Base-by-base conservation (phyloP, 2,888 invertebrate species). In the Drosophila quinaria region DNA sequence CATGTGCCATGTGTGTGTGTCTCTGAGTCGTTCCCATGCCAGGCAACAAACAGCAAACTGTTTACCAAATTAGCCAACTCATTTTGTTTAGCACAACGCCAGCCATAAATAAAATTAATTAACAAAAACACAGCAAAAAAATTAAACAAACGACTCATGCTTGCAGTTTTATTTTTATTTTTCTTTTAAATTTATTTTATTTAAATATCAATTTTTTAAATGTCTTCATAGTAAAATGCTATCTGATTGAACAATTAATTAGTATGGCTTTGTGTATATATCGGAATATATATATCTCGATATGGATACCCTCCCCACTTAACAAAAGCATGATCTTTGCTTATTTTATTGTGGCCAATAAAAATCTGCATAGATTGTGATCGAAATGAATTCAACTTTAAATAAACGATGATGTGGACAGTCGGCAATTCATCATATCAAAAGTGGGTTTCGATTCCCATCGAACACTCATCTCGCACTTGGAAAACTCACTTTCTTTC, bases 171-270 rank as follows among this genome's bases (percentile, higher is more conserved):
- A 33, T 58, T 37, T 58, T 29, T 56, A 35, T 60, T 55, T 33
- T 68, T 67, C 35, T 63, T 37, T 66, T 39, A 39, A 78, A 80
- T 84, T 70, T 70, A 75, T 87, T 88, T 74, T 55, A 65, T 83
- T 90, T 71, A 86, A 78, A 82, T 80, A 85, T 78, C 75, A 69
- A 84, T 87, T 83, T 84, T 56, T 79, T 68, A 56, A 90, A 87
- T 80, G 86, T 87, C 86, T 87, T 86, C 65, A 90, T 89, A 86
- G 81, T 78, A 68, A 71, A 81, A 70, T 62, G 70, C 75, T 87
- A 87, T 87, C 86, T 86, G 86, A 87, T 87, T 78, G 62, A 69
- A 70, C 89, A 90, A 90, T 87, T 87, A 87, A 87, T 87, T 87
- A 82, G 74, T 70, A 62, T 65, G 73, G 75, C 71, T 81, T 78